phyloP scores from a whole-genome alignment of 2,113 vertebrate species.

The Aspiorhynchus laticeps region DNA sequence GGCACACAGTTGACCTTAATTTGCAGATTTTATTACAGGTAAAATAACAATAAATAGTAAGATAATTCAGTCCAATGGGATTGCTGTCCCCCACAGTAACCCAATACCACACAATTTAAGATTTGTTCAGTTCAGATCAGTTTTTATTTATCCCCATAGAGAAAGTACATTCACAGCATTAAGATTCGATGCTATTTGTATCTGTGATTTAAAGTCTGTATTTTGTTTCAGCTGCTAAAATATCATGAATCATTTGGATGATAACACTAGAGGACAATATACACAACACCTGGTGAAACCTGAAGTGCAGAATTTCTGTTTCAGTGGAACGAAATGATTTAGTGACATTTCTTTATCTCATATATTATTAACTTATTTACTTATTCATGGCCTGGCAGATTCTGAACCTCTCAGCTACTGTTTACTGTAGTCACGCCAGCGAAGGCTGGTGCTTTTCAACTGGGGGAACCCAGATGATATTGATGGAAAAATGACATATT shows the following conservation, averaged over 20 bases:
- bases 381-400: constrained; percentile 2
- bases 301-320: not conserved
- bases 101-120: no score
- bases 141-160: no score
- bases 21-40: no score
- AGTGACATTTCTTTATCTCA: not conserved
- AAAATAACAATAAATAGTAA: no score
- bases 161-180: no score
- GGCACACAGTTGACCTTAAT: not conserved
- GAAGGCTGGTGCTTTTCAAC: not conserved
- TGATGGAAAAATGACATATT: not conserved
- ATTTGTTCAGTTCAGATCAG: no score
- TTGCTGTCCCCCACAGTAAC: no score
- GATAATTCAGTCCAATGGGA: no score
- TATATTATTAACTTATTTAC: constrained; percentile 5
- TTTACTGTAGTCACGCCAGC: not conserved
- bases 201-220: not conserved
- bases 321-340: not conserved
- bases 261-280: not conserved
- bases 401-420: not conserved
- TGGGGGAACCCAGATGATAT: not conserved
- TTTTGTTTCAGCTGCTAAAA: not conserved
- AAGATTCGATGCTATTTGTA: not conserved
- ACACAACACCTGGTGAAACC: not conserved
- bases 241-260: not conserved